Conservation (phyloP, 2,888 invertebrate genomes). For the Cordilura impudica region DNA sequence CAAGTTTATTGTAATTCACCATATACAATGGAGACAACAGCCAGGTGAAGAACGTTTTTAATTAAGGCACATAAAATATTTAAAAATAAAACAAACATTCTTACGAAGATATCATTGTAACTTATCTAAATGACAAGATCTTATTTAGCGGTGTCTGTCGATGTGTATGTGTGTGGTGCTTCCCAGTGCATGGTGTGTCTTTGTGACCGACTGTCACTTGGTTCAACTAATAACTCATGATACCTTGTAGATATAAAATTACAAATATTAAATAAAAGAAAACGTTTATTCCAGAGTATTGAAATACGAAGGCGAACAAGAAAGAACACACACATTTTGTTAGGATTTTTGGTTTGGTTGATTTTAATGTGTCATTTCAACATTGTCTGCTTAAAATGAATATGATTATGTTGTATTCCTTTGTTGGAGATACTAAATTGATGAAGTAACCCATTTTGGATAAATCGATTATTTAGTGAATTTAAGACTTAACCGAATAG, state of each 20-base stretch:
- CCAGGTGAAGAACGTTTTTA: neutral
- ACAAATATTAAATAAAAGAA: slow-evolving; percentile 4
- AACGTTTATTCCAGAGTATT: neutral
- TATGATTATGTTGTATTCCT: neutral
- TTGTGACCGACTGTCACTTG: slow-evolving; percentile 37
- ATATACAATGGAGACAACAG: slow-evolving; percentile 25
- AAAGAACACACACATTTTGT: neutral
- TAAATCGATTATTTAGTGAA: too few relatives aligned
- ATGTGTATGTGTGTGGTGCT: slow-evolving; percentile 15
- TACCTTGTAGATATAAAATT: slow-evolving; percentile 38
- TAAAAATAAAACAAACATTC: neutral
- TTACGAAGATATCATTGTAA: slow-evolving; percentile 25
- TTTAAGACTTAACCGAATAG: too few relatives aligned
- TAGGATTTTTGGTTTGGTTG: neutral
- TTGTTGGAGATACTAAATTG: neutral
- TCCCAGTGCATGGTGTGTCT: neutral
- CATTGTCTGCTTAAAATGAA: neutral
- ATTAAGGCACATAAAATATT: neutral
- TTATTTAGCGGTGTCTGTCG: slow-evolving; percentile 11
- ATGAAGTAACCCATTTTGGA: neutral
- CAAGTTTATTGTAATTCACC: slow-evolving; percentile 34
- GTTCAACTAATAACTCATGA: slow-evolving; percentile 49
- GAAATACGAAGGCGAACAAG: neutral
- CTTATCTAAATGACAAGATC: slow-evolving; percentile 43
- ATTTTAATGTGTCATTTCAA: neutral